Conservation (phyloP, 2,888 invertebrate species). For the Orthonychiurus folsomi region DNA sequence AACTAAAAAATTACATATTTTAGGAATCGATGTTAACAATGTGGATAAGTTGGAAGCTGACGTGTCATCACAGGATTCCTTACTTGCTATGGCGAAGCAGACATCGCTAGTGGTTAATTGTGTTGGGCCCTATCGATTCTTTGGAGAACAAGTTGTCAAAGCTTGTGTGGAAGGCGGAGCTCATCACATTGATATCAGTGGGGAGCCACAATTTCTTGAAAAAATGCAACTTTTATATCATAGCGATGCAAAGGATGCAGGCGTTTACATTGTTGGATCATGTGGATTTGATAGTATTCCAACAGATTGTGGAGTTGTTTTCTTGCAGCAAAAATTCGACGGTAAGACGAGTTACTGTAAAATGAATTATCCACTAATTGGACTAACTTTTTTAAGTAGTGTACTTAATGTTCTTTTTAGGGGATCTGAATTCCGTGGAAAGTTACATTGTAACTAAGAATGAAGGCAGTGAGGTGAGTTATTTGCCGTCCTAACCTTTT, state of each 20-base stretch:
- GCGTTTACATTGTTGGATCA: slow-evolving; percentile 77
- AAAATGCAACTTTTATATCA: slow-evolving; percentile 72
- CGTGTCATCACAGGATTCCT: slow-evolving; percentile 59
- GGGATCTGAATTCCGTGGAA: slow-evolving; percentile 62
- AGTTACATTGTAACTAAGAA: slow-evolving; percentile 53
- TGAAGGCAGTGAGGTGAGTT: background rate
- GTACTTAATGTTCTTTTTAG: too few relatives aligned
- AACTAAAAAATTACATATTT: too few relatives aligned
- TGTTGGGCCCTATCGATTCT: slow-evolving; percentile 81
- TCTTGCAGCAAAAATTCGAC: slow-evolving; percentile 64
- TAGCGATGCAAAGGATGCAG: slow-evolving; percentile 61
- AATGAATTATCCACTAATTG: background rate
- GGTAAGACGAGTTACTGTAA: slow-evolving; percentile 50
- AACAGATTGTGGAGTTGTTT: slow-evolving; percentile 75
- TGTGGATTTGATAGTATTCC: slow-evolving; percentile 93
- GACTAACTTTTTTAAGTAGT: background rate
- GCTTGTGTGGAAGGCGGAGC: slow-evolving; percentile 74
- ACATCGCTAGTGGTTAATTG: slow-evolving; percentile 78
- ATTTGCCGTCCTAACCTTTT: background rate
- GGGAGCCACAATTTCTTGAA: slow-evolving; percentile 57
- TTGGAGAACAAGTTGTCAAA: slow-evolving; percentile 82
- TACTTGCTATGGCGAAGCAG: slow-evolving; percentile 69
- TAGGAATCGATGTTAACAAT: slow-evolving; percentile 29
- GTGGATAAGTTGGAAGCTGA: slow-evolving; percentile 47
- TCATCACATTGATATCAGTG: slow-evolving; percentile 74